phyloP scores from a whole-genome alignment of 2,797 vertebrate genomes.

The Lacerta viridis region DNA sequence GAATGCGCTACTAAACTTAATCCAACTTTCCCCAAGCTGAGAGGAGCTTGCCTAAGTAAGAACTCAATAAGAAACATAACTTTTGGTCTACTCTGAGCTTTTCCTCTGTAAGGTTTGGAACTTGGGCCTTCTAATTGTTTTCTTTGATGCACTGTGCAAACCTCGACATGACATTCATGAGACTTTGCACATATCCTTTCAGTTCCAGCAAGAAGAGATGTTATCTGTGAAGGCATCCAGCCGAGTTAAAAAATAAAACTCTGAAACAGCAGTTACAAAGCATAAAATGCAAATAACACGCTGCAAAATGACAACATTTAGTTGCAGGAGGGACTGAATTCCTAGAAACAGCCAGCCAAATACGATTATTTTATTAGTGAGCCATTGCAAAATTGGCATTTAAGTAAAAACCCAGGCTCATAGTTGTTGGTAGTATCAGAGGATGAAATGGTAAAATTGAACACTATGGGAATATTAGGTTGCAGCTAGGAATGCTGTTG shows the following conservation, averaged over 20 bases:
- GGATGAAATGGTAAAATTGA: neutral
- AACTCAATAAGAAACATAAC: fast-evolving
- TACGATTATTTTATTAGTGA: neutral
- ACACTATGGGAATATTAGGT: neutral
- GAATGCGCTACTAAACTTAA: constrained; percentile 26
- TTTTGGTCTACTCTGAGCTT: neutral
- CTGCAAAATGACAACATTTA: neutral
- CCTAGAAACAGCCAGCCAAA: neutral
- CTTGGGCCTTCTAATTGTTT: neutral
- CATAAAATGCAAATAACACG: constrained; percentile 4
- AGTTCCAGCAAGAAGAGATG: neutral
- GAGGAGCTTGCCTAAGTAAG: neutral
- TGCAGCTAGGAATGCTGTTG: neutral
- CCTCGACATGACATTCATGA: constrained; percentile 4
- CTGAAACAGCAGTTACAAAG: neutral
- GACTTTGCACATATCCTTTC: neutral
- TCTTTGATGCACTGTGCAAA: fast-evolving
- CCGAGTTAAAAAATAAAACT: neutral
- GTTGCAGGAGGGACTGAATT: neutral
- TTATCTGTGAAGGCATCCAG: neutral
- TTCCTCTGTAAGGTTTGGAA: neutral
- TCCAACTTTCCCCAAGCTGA: fast-evolving
- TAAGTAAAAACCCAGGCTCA: neutral
- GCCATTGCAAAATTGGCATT: neutral
- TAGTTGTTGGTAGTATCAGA: neutral